Evolutionary conservation across 1,140 invertebrate genomes (phyloP).

Genomic region (Anastrepha ludens): DNA sequence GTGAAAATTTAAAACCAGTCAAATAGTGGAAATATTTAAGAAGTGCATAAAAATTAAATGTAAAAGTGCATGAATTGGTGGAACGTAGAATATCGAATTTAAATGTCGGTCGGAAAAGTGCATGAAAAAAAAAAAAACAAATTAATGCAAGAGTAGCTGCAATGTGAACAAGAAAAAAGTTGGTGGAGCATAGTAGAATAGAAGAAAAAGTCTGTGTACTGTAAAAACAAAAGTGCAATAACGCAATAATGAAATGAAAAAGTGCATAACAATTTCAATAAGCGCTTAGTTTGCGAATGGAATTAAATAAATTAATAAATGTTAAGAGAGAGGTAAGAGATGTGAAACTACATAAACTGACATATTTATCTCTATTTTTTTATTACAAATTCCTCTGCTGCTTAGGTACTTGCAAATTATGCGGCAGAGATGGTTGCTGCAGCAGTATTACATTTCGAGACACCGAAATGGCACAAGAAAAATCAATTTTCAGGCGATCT

Average conservation of each 20-base stretch:
- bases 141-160: background rate
- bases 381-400: background rate
- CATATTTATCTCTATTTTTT: background rate
- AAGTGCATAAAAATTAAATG: background rate
- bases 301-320: constrained; percentile 3
- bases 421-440: background rate
- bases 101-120: background rate
- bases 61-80: background rate
- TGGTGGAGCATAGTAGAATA: constrained; percentile 26
- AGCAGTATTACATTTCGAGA: background rate
- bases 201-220: constrained; percentile 3
- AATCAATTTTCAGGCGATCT: constrained; percentile 43
- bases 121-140: background rate
- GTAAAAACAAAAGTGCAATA: constrained; percentile 3
- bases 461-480: constrained; percentile 15
- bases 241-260: background rate
- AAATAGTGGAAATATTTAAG: background rate
- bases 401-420: background rate
- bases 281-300: background rate
- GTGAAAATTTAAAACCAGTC: background rate
- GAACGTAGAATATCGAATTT: background rate
- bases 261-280: constrained; percentile 4
- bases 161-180: constrained; percentile 39
- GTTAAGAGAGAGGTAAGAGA: background rate
- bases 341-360: too few relatives aligned